Percentiles rank a stretch among this genome's conserved stretches.
These are phyloP conservation scores for Scopus umbretta DNA, from an alignment of 2,113 vertebrate species.

Conservation along the genomic window DNA sequence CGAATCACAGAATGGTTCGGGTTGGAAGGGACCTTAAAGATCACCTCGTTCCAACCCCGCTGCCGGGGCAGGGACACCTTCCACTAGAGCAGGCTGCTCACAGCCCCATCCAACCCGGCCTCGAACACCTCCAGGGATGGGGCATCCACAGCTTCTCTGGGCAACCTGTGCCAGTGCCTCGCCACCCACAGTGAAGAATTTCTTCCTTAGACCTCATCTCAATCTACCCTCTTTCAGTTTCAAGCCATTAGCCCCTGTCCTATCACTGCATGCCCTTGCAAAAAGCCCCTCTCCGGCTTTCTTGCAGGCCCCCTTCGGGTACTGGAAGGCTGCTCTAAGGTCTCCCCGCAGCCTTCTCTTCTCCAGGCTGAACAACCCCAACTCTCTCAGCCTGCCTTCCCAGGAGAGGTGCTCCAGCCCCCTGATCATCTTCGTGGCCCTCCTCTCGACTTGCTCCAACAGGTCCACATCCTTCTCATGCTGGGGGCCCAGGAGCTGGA, in stretches of 20 bases:
- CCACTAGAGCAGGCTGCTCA: neutral
- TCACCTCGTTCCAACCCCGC: neutral
- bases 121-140: neutral
- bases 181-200: neutral
- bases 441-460: neutral
- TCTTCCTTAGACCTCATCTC: neutral
- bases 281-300: too few species aligned
- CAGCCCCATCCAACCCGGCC: too few species aligned
- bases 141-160: neutral
- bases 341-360: too few species aligned
- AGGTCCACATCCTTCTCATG: neutral
- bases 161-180: neutral
- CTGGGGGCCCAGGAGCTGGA: neutral
- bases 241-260: neutral
- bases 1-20: neutral
- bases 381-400: neutral
- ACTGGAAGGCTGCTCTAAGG: too few species aligned
- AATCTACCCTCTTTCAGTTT: neutral
- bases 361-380: too few species aligned
- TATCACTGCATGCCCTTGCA: too few species aligned
- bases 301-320: too few species aligned
- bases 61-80: neutral
- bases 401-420: neutral
- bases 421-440: neutral
- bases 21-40: neutral